Conservation (phyloP, 2,797 vertebrate species). For the Anguilla anguilla region DNA sequence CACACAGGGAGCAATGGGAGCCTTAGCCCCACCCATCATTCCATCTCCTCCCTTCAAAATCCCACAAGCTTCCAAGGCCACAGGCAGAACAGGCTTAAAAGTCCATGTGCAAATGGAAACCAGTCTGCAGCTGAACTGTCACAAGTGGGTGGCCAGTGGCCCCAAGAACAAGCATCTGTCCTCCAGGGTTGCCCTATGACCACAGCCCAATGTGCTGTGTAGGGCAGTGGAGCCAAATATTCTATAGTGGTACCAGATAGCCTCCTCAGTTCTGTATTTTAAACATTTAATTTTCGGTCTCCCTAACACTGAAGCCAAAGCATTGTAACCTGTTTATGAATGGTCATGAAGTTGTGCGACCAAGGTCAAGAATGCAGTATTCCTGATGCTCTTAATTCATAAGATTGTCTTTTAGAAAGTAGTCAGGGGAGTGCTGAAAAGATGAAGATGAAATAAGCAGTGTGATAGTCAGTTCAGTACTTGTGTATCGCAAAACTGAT, state of each 20-base stretch:
- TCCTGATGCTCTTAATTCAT: not conserved
- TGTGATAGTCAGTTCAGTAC: not conserved
- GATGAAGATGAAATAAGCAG: not conserved
- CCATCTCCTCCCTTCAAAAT: too few relatives aligned
- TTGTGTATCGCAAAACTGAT: not conserved
- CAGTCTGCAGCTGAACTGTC: not conserved
- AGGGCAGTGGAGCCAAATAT: too few relatives aligned
- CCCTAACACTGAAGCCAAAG: not conserved
- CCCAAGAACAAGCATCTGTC: not conserved
- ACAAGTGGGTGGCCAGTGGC: not conserved
- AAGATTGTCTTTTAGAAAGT: not conserved
- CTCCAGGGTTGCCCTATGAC: too few relatives aligned
- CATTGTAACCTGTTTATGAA: not conserved
- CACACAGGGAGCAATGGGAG: constrained; percentile 41
- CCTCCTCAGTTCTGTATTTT: not conserved
- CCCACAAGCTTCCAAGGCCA: not conserved
- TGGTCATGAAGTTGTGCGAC: too few relatives aligned
- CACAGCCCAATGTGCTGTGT: too few relatives aligned
- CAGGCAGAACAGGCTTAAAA: not conserved
- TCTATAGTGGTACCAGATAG: not conserved
- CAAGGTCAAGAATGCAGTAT: not conserved
- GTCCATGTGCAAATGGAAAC: not conserved
- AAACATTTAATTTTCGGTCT: not conserved
- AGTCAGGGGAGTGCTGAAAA: not conserved
- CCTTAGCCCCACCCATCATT: constrained; percentile 4